These are phyloP conservation scores for Acromyrmex charruanus DNA, from an alignment of 1,140 invertebrate genomes.

Conservation along the genomic window DNA sequence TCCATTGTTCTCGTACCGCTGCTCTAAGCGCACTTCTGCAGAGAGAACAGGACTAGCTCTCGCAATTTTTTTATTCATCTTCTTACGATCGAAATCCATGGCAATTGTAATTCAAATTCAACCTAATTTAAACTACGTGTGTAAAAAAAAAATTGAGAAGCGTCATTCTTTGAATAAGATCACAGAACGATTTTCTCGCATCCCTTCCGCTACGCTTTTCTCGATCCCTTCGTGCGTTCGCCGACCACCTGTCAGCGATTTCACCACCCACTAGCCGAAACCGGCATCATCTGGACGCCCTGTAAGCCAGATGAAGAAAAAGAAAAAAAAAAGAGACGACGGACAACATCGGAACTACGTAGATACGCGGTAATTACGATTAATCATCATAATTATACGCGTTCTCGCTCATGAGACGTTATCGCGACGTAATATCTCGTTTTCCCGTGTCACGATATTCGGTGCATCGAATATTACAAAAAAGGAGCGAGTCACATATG, in stretches of 20 bases:
- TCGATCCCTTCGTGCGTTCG: not conserved
- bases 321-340: conserved; percentile 10
- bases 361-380: conserved; percentile 62
- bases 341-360: conserved; percentile 20
- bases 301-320: conserved; percentile 3
- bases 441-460: conserved; percentile 51
- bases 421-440: conserved; percentile 25
- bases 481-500: conserved; percentile 31
- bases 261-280: conserved; percentile 44
- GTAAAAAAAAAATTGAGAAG: not conserved
- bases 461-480: conserved; percentile 11
- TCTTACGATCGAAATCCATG: not conserved
- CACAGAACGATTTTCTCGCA: conserved; percentile 18
- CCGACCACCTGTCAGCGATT: conserved; percentile 64
- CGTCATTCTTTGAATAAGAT: not conserved
- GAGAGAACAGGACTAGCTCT: not conserved
- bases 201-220: not conserved
- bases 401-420: conserved; percentile 8
- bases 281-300: conserved; percentile 56
- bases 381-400: conserved; percentile 65
- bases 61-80: not conserved
- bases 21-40: not conserved
- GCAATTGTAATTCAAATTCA: not conserved
- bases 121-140: not conserved
- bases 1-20: conserved; percentile 44